Evolutionary conservation across 2,797 vertebrate species (phyloP).

Genomic region (Galagoides demidoff): DNA sequence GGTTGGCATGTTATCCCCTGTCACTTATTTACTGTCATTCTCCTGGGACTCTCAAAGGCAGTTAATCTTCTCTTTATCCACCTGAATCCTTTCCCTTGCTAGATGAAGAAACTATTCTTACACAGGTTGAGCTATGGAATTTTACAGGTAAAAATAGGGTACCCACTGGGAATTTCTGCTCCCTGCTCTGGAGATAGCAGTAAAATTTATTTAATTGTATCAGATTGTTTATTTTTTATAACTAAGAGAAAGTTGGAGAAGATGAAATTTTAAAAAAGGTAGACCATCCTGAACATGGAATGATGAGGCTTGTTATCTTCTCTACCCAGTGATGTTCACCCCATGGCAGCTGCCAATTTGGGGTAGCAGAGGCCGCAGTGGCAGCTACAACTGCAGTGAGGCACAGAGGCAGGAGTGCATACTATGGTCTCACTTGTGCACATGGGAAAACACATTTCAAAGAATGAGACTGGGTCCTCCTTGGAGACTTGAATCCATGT

Average conservation of each 20-base stretch:
- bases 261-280: not conserved
- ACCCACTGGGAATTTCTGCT: not conserved
- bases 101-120: not conserved
- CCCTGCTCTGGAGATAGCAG: not conserved
- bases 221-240: not conserved
- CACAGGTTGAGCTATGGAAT: not conserved
- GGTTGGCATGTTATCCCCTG: not conserved
- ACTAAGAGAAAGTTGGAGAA: not conserved
- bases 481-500: not conserved
- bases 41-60: not conserved
- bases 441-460: not conserved
- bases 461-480: not conserved
- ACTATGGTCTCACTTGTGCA: not conserved
- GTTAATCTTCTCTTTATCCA: not conserved
- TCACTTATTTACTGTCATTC: not conserved
- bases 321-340: not conserved
- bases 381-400: not conserved
- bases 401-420: not conserved
- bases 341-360: not conserved
- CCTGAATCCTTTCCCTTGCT: not conserved
- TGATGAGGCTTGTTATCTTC: not conserved
- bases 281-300: not conserved
- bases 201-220: not conserved
- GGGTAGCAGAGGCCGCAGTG: not conserved
- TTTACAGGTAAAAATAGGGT: constrained; percentile 32